Evolutionary conservation across 2,797 vertebrate species (phyloP), one percentile per base, ranked within the genome.

Genomic region (Tragelaphus eurycerus): DNA sequence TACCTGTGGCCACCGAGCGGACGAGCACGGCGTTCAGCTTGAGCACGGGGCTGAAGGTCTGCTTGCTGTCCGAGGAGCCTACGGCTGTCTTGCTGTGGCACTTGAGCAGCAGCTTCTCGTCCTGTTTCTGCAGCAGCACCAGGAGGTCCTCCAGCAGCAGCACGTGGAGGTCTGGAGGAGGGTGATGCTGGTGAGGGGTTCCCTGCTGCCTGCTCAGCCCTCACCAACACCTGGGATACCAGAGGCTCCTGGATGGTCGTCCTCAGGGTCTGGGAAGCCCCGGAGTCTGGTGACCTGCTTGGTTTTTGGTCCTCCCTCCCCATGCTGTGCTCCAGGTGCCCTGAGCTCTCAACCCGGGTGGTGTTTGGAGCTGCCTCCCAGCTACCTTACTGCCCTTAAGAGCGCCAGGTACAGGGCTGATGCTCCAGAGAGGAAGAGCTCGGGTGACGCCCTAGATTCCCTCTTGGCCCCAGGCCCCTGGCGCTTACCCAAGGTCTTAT

Each of bases 121-220:
- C 99, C 96, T 98, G 98, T 90, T 99, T 99, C 62, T 99, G 99
- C 10, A 99, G 99, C 93, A 99, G 98, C 97, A 99, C 99, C 95
- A 99, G 98, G 60, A 99, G 99, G 1, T 99, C 99, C 97, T 99
- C 99, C 84, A 99, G 99, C 91, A 99, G 98, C 98, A 99, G 98
- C 3, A 99, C 99, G 1, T 99, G 99, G 17, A 99, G 99, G 96
- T 99, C 99, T 99, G 84, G 7, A 12, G 38, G 25, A 3, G 46
- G 4, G 17, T 1, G 27, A 54, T 15, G n/a, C 19, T 25, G 1
- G 46, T 31, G 27, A 97, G 82, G 59, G 1, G 13, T 2, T 4
- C n/a, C n/a, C 46, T 9, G 38, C 1, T 60, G 79, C 34, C 43
- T 4, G 6, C 34, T 46, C 13, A 15, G 0, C 57, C 50, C 50